Percentiles rank a stretch among this genome's conserved stretches.
Conservation (phyloP, 2,113 vertebrate species). For the Ceyx margarethae region DNA sequence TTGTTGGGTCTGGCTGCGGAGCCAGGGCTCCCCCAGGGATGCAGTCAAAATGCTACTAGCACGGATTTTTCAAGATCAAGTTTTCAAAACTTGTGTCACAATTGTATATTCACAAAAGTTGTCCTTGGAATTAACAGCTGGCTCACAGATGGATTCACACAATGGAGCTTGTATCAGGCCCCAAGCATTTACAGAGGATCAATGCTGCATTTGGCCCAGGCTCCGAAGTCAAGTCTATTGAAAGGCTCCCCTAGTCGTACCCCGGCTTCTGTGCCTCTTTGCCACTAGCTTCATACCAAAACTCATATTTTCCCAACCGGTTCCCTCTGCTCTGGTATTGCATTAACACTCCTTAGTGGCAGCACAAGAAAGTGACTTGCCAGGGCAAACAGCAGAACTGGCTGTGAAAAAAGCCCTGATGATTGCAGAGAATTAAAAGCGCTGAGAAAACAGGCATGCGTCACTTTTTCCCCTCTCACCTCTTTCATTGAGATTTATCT, state of each 20-base stretch:
- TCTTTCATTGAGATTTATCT: neutral
- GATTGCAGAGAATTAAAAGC: neutral
- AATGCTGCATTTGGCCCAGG: neutral
- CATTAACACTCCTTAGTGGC: neutral
- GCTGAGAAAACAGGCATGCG: neutral
- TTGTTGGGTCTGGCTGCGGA: neutral
- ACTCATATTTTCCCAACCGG: neutral
- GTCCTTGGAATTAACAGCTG: conserved; percentile 38
- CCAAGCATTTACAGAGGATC: conserved; percentile 7
- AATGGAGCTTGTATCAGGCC: conserved; percentile 29
- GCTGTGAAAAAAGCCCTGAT: neutral
- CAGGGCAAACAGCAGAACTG: neutral
- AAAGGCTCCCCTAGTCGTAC: neutral
- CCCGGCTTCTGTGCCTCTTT: neutral
- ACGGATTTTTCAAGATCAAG: neutral
- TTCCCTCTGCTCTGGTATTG: conserved; percentile 7
- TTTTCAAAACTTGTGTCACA: conserved; percentile 33
- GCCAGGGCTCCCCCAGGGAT: neutral
- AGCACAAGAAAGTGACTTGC: neutral
- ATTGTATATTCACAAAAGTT: neutral
- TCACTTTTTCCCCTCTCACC: neutral
- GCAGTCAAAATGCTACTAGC: neutral
- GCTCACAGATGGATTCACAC: conserved; percentile 38
- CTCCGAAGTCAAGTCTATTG: neutral
- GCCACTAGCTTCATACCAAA: neutral